Percentiles rank a stretch among this genome's conserved stretches.
Conservation (phyloP, 2,797 vertebrate genomes). For the Gallinago stenura region DNA sequence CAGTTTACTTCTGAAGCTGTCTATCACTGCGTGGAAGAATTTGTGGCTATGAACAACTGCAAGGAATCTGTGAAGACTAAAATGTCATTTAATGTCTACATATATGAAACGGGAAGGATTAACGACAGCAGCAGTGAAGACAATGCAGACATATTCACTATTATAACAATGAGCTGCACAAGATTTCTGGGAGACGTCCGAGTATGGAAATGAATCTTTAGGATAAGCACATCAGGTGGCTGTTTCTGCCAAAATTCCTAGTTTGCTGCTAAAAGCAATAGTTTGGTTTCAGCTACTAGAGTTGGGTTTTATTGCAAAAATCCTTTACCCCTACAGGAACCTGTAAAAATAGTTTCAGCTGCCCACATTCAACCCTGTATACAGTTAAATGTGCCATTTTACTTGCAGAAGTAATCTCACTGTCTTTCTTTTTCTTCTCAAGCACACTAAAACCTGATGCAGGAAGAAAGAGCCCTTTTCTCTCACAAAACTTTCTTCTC, state of each 20-base stretch:
- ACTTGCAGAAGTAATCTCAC: background rate
- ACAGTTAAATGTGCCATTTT: background rate
- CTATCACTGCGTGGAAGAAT: background rate
- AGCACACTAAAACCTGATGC: background rate
- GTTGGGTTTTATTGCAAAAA: background rate
- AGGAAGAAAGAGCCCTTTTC: background rate
- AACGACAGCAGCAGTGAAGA: background rate
- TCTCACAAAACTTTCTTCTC: background rate
- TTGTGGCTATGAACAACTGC: background rate
- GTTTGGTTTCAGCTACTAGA: background rate
- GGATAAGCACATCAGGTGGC: background rate
- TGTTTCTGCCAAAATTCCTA: background rate
- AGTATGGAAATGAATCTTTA: background rate
- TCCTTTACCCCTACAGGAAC: background rate
- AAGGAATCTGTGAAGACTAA: background rate
- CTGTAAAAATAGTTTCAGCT: background rate
- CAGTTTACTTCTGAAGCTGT: background rate
- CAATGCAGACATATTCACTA: background rate
- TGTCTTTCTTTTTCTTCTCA: background rate
- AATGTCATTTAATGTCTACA: background rate
- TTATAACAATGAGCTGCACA: background rate
- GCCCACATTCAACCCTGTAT: background rate
- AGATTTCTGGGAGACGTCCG: background rate
- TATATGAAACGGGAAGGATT: background rate
- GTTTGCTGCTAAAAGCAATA: background rate